Conservation (phyloP, 2,888 invertebrate species). For the Neocrepidodera transversa region DNA sequence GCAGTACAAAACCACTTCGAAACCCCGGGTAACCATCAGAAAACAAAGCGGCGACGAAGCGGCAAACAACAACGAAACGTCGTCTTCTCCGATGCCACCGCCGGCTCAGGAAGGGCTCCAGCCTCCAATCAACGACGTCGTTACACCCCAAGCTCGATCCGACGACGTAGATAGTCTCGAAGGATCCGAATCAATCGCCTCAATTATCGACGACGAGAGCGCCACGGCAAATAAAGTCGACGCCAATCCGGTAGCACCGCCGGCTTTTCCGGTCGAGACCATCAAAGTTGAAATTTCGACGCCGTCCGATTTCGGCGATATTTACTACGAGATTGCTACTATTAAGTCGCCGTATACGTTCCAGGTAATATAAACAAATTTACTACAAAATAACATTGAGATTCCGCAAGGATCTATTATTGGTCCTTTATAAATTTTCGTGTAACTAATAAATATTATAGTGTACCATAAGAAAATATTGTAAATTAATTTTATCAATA, state of each 20-base stretch:
- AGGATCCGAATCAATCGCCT: constrained; percentile 74
- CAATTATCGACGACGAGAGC: constrained; percentile 66
- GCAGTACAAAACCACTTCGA: constrained; percentile 90
- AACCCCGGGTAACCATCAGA: constrained; percentile 84
- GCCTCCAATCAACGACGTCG: constrained; percentile 61
- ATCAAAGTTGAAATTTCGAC: constrained; percentile 89
- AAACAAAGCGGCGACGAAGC: constrained; percentile 66
- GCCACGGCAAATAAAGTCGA: constrained; percentile 71
- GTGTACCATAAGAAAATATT: too few relatives aligned
- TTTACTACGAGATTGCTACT: constrained; percentile 89
- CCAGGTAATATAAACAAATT: constrained; percentile 77
- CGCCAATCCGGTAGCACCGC: constrained; percentile 53
- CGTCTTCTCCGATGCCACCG: constrained; percentile 48
- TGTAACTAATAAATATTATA: too few relatives aligned
- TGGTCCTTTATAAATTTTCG: too few relatives aligned
- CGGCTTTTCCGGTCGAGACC: constrained; percentile 74
- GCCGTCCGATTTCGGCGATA: constrained; percentile 82
- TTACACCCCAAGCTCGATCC: constrained; percentile 65
- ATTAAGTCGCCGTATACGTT: constrained; percentile 90
- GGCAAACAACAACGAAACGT: constrained; percentile 56
- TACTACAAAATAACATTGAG: too few relatives aligned
- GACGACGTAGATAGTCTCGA: constrained; percentile 70
- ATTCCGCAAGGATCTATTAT: too few relatives aligned
- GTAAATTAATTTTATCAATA: too few relatives aligned
- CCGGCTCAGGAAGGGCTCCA: constrained; percentile 40